Conservation (phyloP, 2,797 vertebrate species). For the Neosilurus hyrtlii region DNA sequence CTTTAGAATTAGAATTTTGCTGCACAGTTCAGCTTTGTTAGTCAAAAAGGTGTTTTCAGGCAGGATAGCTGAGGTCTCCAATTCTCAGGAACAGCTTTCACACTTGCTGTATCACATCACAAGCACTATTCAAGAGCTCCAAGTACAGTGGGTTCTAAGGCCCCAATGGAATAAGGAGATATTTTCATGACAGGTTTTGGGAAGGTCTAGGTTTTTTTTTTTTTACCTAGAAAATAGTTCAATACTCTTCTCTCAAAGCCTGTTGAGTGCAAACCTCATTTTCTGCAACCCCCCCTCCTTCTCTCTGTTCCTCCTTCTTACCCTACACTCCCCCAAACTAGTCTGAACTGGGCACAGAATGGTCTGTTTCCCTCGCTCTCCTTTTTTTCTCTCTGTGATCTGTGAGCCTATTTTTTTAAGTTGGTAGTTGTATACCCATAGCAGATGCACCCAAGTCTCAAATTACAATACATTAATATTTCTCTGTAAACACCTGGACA, state of each 20-base stretch:
- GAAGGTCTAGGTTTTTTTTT: constrained; percentile 97
- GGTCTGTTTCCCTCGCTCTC: constrained; percentile 42
- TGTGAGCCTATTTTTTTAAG: constrained; percentile 39
- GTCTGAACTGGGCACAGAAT: constrained; percentile 46
- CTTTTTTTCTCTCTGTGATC: constrained; percentile 43
- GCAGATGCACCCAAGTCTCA: constrained; percentile 65
- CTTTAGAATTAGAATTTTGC: constrained; percentile 29
- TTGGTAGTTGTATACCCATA: constrained; percentile 61
- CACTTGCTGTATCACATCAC: constrained; percentile 58
- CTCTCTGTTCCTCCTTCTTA: constrained; percentile 68
- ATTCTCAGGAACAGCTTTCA: constrained; percentile 48
- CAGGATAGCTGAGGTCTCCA: constrained; percentile 38
- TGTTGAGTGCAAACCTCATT: constrained; percentile 37
- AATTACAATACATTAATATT: constrained; percentile 1
- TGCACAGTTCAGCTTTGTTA: constrained; percentile 50
- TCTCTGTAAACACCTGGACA: constrained; percentile 1
- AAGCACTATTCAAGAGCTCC: constrained; percentile 47
- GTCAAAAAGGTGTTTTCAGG: constrained; percentile 39
- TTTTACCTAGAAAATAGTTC: constrained; percentile 93
- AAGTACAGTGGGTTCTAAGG: constrained; percentile 48
- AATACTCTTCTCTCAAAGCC: constrained; percentile 91
- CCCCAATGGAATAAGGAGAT: constrained; percentile 80
- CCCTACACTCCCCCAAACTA: constrained; percentile 64
- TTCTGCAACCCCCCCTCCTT: constrained; percentile 29
- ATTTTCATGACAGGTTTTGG: constrained; percentile 89